Percentiles rank a stretch among this genome's conserved stretches.
Evolutionary conservation across 1,140 invertebrate species (phyloP).

Genomic region (Euwallacea similis): DNA sequence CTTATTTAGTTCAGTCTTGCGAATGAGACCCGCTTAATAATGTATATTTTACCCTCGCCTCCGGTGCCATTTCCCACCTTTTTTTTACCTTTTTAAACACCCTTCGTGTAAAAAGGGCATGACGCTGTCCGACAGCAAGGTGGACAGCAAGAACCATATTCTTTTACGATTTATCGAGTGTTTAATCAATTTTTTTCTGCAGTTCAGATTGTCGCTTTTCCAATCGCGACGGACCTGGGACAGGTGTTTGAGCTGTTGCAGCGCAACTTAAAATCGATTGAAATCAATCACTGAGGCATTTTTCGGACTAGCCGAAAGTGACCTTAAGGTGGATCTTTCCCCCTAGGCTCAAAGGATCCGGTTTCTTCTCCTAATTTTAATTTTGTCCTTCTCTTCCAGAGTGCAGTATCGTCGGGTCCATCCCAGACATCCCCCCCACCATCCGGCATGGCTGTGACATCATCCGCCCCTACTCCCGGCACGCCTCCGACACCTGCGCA

Average conservation of each 20-base stretch:
- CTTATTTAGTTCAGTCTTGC: conserved; percentile 50
- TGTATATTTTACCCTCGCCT: neutral
- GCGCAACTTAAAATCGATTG: no score
- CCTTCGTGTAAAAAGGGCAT: no score
- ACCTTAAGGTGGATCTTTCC: conserved; percentile 20
- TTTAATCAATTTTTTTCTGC: no score
- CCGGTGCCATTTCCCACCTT: conserved; percentile 48
- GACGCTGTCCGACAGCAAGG: no score
- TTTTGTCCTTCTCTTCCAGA: conserved; percentile 41
- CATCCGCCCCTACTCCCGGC: conserved; percentile 58
- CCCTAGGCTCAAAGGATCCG: neutral
- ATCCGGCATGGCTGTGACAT: conserved; percentile 60
- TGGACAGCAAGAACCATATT: no score
- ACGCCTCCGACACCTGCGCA: conserved; percentile 55
- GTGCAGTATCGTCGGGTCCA: conserved; percentile 58
- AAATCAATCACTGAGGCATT: no score
- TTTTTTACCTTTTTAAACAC: no score
- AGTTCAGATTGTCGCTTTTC: no score
- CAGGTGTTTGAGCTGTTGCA: no score
- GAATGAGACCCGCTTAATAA: neutral
- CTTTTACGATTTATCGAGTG: no score
- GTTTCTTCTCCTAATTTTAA: neutral
- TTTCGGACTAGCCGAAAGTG: conserved; percentile 44
- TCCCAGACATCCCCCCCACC: conserved; percentile 58
- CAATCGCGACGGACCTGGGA: no score